Conservation (phyloP, 2,888 invertebrate genomes). For the Lasioglossum zephyrum region DNA sequence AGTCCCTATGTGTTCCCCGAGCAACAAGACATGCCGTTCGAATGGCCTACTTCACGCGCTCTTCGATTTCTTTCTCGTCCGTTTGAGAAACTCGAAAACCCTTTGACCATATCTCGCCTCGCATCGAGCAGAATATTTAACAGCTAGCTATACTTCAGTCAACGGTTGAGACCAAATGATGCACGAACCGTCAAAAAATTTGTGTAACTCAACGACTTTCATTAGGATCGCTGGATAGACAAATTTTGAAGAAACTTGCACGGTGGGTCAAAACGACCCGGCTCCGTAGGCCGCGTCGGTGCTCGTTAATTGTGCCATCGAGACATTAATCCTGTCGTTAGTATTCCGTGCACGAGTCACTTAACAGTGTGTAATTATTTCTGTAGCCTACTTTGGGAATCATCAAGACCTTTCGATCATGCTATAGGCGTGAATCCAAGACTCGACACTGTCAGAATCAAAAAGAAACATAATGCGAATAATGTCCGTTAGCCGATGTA, state of each 20-base stretch:
- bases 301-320: conserved; percentile 25
- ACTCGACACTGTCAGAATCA: not conserved
- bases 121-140: not conserved
- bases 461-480: not conserved
- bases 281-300: too few relatives aligned
- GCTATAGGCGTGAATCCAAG: not conserved
- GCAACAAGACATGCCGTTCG: conserved; percentile 20
- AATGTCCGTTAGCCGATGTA: not conserved
- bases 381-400: conserved; percentile 52
- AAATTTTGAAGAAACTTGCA: too few relatives aligned
- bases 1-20: conserved; percentile 12
- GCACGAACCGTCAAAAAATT: too few relatives aligned
- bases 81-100: not conserved
- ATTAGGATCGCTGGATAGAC: too few relatives aligned
- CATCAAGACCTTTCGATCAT: conserved; percentile 17
- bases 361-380: conserved; percentile 66
- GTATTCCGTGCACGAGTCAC: conserved; percentile 46
- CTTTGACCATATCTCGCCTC: not conserved
- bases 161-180: not conserved
- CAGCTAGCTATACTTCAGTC: not conserved
- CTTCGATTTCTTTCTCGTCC: conserved; percentile 21
- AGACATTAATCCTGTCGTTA: conserved; percentile 37
- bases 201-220: too few relatives aligned
- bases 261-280: too few relatives aligned
- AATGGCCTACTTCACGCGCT: conserved; percentile 34